These are phyloP conservation scores for Aldabrachelys gigantea DNA, from an alignment of 2,113 vertebrate genomes.

Conservation along the genomic window DNA sequence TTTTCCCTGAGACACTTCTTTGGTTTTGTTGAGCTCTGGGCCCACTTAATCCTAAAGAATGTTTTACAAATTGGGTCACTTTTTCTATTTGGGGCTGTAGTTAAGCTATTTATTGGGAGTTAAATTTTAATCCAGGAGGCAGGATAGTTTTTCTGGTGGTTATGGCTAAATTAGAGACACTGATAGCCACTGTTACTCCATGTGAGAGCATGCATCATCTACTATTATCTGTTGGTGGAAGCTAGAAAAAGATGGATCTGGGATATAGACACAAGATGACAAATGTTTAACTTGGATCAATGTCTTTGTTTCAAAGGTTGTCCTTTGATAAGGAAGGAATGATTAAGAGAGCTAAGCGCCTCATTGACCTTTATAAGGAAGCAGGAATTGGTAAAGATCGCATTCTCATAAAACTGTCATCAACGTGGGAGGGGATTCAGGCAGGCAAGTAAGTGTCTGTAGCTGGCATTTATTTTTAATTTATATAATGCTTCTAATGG, in stretches of 20 bases:
- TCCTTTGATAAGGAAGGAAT: conserved; percentile 95
- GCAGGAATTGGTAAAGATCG: conserved; percentile 89
- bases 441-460: conserved; percentile 87
- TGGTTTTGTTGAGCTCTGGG: not conserved
- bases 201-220: not conserved
- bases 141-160: not conserved
- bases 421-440: conserved; percentile 98
- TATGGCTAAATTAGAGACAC: not conserved
- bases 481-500: not conserved
- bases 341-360: conserved; percentile 86
- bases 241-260: not conserved
- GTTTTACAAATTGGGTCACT: not conserved
- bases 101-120: not conserved
- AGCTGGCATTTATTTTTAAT: not conserved
- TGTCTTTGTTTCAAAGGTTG: conserved; percentile 79
- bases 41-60: not conserved
- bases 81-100: no score
- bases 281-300: not conserved
- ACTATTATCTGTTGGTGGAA: no score
- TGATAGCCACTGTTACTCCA: not conserved
- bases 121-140: not conserved
- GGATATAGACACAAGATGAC: not conserved
- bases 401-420: conserved; percentile 94
- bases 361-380: conserved; percentile 92
- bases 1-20: not conserved